Conservation (phyloP, 2,797 vertebrate species). For the Champsocephalus esox region DNA sequence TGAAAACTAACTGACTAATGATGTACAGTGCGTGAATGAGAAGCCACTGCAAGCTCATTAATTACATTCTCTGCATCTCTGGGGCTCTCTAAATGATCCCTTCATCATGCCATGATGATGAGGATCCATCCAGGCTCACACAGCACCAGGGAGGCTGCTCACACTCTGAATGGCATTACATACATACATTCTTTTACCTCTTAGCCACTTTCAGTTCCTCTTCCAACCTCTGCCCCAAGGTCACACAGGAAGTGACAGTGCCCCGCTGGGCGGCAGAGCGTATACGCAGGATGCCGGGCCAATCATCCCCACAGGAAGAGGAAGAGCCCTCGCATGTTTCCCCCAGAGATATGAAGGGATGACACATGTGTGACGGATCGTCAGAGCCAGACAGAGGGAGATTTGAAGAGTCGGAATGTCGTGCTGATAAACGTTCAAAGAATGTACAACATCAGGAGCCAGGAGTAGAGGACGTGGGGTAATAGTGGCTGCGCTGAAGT, state of each 20-base stretch:
- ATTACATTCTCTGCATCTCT: slow-evolving; percentile 38
- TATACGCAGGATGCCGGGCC: slow-evolving; percentile 46
- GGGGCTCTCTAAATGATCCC: slow-evolving; percentile 41
- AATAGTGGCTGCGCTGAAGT: slow-evolving; percentile 37
- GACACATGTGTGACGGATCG: slow-evolving; percentile 59
- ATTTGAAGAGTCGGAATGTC: slow-evolving; percentile 37
- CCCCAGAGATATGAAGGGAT: slow-evolving; percentile 51
- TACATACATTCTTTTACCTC: slow-evolving; percentile 9
- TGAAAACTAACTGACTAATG: slow-evolving; percentile 42
- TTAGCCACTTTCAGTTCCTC: slow-evolving; percentile 15
- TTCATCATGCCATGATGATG: slow-evolving; percentile 21
- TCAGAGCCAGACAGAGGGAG: slow-evolving; percentile 34
- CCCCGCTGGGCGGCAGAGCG: slow-evolving; percentile 44
- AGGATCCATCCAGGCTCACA: background rate
- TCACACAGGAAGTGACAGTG: slow-evolving; percentile 68
- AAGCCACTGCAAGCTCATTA: slow-evolving; percentile 35
- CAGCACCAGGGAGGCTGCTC: slow-evolving; percentile 31
- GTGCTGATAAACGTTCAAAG: slow-evolving; percentile 64
- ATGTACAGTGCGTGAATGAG: slow-evolving; percentile 28
- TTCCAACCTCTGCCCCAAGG: slow-evolving; percentile 13
- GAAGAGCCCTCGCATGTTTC: slow-evolving; percentile 63
- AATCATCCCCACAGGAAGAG: slow-evolving; percentile 73
- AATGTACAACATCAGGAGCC: slow-evolving; percentile 62
- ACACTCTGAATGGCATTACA: slow-evolving; percentile 10
- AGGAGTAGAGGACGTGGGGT: slow-evolving; percentile 48